A percentile compares a stretch with the other conserved stretches of the same genome.
Conservation (phyloP, 2,113 vertebrate genomes). For the Cettia cetti region DNA sequence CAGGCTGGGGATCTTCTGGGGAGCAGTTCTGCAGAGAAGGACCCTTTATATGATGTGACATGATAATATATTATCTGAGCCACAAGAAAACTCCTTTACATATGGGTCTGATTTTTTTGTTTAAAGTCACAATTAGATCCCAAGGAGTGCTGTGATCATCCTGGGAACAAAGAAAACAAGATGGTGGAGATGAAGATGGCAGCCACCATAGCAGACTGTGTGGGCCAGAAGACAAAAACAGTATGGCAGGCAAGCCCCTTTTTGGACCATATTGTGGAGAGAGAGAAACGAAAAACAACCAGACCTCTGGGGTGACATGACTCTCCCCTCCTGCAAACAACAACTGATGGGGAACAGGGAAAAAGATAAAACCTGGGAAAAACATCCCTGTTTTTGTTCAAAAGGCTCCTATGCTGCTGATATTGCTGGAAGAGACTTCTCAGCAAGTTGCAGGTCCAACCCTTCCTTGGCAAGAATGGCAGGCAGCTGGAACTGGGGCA, state of each 20-base stretch:
- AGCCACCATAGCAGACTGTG: neutral
- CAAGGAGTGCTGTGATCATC: neutral
- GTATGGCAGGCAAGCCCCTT: neutral
- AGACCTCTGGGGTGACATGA: too few species aligned
- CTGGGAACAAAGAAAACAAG: neutral
- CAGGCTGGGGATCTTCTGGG: neutral
- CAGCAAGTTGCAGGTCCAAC: neutral
- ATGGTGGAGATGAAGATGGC: accelerated
- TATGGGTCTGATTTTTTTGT: neutral
- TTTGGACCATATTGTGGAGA: neutral
- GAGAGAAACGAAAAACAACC: neutral
- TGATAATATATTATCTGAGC: neutral
- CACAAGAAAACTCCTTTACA: neutral
- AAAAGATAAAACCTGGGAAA: neutral
- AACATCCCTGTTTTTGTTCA: neutral
- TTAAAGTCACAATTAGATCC: neutral
- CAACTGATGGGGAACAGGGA: accelerated
- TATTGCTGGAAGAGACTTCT: neutral
- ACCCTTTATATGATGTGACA: neutral
- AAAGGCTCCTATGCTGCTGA: accelerated
- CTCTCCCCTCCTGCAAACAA: neutral
- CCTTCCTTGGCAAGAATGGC: neutral
- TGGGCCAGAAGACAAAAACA: neutral
- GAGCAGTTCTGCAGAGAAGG: neutral
- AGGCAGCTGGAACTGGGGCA: neutral